These are phyloP conservation scores for Centropristis striata DNA, from an alignment of 2,113 vertebrate genomes.

Conservation along the genomic window DNA sequence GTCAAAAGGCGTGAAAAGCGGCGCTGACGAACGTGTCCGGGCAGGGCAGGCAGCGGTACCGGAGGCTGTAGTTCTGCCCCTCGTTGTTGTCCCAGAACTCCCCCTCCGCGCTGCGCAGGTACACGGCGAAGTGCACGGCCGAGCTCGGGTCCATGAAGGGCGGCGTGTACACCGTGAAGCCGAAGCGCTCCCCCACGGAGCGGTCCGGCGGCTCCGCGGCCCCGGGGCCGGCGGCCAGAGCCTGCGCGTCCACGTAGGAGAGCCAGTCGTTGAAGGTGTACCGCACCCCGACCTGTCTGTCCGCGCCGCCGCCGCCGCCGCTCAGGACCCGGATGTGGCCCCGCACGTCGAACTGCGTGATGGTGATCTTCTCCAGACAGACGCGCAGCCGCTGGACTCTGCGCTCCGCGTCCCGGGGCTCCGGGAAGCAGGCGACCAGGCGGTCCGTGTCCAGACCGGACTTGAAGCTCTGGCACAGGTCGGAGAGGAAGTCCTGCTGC, in stretches of 20 bases:
- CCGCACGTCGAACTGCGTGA: slow-evolving; percentile 79
- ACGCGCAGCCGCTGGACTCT: slow-evolving; percentile 81
- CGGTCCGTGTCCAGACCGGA: slow-evolving; percentile 39
- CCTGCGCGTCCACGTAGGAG: slow-evolving; percentile 87
- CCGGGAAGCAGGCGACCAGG: slow-evolving; percentile 74
- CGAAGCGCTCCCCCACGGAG: slow-evolving; percentile 77
- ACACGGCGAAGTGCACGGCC: slow-evolving; percentile 89
- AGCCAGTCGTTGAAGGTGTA: slow-evolving; percentile 94
- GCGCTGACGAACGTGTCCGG: slow-evolving; percentile 24
- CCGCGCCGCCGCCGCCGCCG: slow-evolving; percentile 57
- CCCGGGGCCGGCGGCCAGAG: slow-evolving; percentile 65
- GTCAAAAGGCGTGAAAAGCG: slow-evolving; percentile 59
- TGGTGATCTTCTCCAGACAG: slow-evolving; percentile 84
- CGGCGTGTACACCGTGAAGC: slow-evolving; percentile 87
- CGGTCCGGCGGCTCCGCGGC: slow-evolving; percentile 21
- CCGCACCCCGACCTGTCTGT: slow-evolving; percentile 85
- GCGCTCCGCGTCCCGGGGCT: slow-evolving; percentile 65
- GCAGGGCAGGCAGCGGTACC: slow-evolving; percentile 37
- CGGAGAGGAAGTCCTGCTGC: slow-evolving; percentile 56
- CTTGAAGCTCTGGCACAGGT: slow-evolving; percentile 61
- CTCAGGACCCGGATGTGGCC: slow-evolving; percentile 79
- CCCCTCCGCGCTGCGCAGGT: slow-evolving; percentile 83
- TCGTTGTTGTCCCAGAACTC: slow-evolving; percentile 95
- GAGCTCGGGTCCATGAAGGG: slow-evolving; percentile 79
- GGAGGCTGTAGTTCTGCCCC: slow-evolving; percentile 89